Base-by-base conservation (phyloP, 2,888 invertebrate genomes). In the Charanyca ferruginea region DNA sequence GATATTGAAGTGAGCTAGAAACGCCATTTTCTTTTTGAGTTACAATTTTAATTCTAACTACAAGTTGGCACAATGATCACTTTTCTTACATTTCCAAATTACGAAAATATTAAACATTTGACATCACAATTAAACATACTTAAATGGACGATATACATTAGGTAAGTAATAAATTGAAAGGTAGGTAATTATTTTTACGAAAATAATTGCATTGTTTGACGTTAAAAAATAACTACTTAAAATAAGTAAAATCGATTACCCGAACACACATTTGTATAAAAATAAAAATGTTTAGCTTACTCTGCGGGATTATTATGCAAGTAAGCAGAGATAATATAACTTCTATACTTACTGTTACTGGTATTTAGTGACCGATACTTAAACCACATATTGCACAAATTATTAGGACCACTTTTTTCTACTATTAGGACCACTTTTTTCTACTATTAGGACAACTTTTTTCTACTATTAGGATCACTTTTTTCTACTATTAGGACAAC, bases 41-140 rank as follows among this genome's bases (percentile, higher is more conserved):
- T 55, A 22, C 47, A 76, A 62, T 75, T 75, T 69, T 32, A 64
- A 47, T 54, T 72, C 74, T 78, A 73, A 52, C 71, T 79, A 81
- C 64, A 65, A 62, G 63, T 81, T 81, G 81, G 81, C 81, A 81
- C 81, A 66, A 67, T 69, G 74, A 80, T 81, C 81, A 81, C 81
- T 72, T 71, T 44, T 20, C 60, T 66, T 62, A 73, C 51, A 68
- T 53, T 63, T 68, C 44, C 52, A 55, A 68, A 45, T 65, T 70
- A 73, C 53, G 28, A 67, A 51, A 66, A 66, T 64, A 73, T 58
- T 59, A 38, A 72, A 51, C 49, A 58, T 76, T 68, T 57, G 51
- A 71, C 68, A 80, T 51, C 52, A 76, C 48, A 62, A 63, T 55
- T 38, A 58, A 74, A 52, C 64, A 63, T 44, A 62, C 63, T 41